Evolutionary conservation across 1,140 invertebrate species (phyloP).

Genomic region (Leptinotarsa texana): DNA sequence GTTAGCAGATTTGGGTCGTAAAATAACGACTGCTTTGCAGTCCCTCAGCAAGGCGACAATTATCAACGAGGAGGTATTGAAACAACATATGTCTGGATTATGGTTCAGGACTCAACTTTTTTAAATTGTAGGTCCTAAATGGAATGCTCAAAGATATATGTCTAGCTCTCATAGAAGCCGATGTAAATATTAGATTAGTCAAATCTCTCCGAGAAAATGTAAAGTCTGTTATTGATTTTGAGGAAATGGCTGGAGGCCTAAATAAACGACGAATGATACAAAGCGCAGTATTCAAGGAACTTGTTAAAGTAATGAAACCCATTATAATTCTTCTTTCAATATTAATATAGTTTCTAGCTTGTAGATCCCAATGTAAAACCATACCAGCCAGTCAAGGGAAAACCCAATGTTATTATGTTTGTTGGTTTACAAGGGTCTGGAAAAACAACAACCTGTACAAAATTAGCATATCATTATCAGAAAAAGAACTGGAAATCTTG

Average conservation of each 20-base stretch:
- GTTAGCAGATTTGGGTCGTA: constrained; percentile 98
- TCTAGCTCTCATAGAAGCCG: constrained; percentile 94
- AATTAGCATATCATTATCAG: constrained; percentile 98
- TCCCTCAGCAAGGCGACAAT: constrained; percentile 98
- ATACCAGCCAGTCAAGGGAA: constrained; percentile 94
- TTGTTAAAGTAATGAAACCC: constrained; percentile 81
- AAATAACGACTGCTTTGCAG: constrained; percentile 97
- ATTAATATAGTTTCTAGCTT: constrained; percentile 65
- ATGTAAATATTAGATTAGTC: constrained; percentile 97
- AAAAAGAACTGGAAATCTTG: constrained; percentile 99
- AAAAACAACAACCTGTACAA: constrained; percentile 99
- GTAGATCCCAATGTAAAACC: constrained; percentile 98
- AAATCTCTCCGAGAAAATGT: constrained; percentile 98
- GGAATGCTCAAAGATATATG: constrained; percentile 99
- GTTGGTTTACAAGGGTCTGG: constrained; percentile 98
- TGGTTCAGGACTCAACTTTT: background rate
- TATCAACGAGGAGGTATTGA: constrained; percentile 94
- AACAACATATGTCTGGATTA: background rate
- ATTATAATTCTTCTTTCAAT: background rate
- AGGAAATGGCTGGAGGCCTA: constrained; percentile 98
- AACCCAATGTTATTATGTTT: constrained; percentile 98
- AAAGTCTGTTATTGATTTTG: constrained; percentile 96
- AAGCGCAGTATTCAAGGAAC: constrained; percentile 97
- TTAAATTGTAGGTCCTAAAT: constrained; percentile 82
- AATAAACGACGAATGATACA: constrained; percentile 99